These are phyloP conservation scores for Actinernus sp. DNA, from an alignment of 92 coral and sea anemone species.

Conservation along the genomic window DNA sequence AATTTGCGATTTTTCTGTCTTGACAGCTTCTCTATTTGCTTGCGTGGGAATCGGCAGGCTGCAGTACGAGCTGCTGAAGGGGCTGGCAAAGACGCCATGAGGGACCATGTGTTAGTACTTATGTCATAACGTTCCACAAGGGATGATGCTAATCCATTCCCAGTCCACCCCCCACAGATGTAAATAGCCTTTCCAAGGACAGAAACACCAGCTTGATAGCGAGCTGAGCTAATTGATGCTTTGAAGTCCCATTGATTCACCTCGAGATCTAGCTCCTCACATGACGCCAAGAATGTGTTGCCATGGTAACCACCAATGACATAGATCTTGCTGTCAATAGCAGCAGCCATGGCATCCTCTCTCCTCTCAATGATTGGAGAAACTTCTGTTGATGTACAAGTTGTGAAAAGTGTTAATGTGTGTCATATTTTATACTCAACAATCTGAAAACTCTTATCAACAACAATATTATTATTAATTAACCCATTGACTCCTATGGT, in stretches of 20 bases:
- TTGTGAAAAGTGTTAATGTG: too few relatives aligned
- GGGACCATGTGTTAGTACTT: constrained; percentile 83
- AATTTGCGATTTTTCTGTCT: constrained; percentile 3
- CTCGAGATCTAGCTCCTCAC: constrained; percentile 87
- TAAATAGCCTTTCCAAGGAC: constrained; percentile 84
- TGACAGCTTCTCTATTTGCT: constrained; percentile 81
- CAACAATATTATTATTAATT: too few relatives aligned
- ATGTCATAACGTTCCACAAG: constrained; percentile 91
- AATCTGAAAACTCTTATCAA: too few relatives aligned
- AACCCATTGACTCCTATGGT: too few relatives aligned
- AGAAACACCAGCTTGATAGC: constrained; percentile 95
- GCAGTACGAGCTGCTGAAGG: constrained; percentile 97
- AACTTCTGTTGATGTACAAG: constrained; percentile 71
- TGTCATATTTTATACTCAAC: too few relatives aligned
- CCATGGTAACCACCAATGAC: constrained; percentile 94
- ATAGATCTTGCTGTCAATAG: constrained; percentile 82
- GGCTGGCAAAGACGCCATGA: constrained; percentile 78
- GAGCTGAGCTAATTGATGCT: constrained; percentile 78
- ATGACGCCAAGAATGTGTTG: constrained; percentile 85
- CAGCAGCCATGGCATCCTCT: constrained; percentile 98
- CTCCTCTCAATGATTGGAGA: constrained; percentile 87
- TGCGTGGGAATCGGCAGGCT: constrained; percentile 81
- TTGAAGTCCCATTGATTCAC: constrained; percentile 80
- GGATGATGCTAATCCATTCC: constrained; percentile 80
- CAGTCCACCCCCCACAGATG: constrained; percentile 99